Conservation (phyloP, 2,797 vertebrate genomes). For the Rallus crepitans region DNA sequence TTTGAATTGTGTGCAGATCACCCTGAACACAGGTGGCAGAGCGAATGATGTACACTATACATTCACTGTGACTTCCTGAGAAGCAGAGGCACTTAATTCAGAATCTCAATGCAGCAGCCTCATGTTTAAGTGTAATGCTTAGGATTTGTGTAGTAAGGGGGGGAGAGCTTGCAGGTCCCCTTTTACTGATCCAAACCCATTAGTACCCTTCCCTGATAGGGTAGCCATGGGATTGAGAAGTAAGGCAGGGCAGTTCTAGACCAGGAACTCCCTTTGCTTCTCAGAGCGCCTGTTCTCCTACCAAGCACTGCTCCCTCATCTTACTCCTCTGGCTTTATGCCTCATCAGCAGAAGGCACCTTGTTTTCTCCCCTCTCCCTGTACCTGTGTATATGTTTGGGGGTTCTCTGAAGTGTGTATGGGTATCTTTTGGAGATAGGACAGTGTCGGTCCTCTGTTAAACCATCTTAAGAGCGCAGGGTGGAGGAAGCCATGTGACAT, state of each 20-base stretch:
- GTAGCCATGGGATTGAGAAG: neutral
- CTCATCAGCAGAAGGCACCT: neutral
- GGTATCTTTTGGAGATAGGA: neutral
- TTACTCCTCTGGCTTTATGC: neutral
- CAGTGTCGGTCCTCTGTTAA: neutral
- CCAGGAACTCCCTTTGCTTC: neutral
- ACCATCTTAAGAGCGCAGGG: neutral
- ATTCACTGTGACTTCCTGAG: neutral
- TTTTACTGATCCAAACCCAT: fast-evolving
- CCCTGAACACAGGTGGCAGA: neutral
- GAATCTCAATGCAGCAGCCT: neutral
- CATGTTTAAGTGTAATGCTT: neutral
- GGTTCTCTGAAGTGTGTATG: fast-evolving
- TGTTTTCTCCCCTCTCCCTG: neutral
- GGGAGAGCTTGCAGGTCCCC: neutral
- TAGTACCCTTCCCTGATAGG: neutral
- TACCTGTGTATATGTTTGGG: neutral
- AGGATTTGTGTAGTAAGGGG: fast-evolving
- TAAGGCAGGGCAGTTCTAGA: neutral
- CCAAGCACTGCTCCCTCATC: neutral
- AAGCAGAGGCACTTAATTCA: neutral
- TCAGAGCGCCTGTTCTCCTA: neutral
- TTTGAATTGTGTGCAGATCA: neutral
- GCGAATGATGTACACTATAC: fast-evolving
- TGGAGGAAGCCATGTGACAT: neutral